Conservation (phyloP, 2,888 invertebrate species). For the Hipparchia sbordonii region DNA sequence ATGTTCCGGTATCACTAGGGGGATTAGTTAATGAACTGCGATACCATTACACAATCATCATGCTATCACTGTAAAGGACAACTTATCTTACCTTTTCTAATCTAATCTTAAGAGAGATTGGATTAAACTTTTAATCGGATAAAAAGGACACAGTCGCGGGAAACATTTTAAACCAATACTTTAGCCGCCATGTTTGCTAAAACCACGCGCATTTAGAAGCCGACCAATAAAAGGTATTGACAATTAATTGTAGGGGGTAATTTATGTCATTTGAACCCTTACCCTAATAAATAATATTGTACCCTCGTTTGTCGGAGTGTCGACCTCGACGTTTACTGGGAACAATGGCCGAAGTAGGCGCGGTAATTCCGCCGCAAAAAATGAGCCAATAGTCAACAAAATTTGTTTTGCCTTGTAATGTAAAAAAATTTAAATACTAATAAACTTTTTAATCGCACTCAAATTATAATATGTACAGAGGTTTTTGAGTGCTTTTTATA, state of each 20-base stretch:
- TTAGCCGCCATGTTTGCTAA: background rate
- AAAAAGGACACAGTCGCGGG: too few relatives aligned
- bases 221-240: conserved; percentile 26
- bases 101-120: too few relatives aligned
- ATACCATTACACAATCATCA: too few relatives aligned
- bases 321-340: conserved; percentile 22
- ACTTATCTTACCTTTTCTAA: too few relatives aligned
- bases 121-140: too few relatives aligned
- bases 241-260: conserved; percentile 24
- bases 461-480: background rate
- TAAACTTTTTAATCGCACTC: background rate
- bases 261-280: conserved; percentile 19
- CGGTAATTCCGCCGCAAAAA: conserved; percentile 17
- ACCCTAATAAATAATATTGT: conserved; percentile 28
- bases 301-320: conserved; percentile 26
- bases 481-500: background rate
- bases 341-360: conserved; percentile 5
- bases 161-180: background rate
- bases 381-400: conserved; percentile 4
- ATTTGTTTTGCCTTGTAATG: conserved; percentile 15
- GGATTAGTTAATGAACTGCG: too few relatives aligned
- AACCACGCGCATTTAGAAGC: conserved; percentile 9
- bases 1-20: too few relatives aligned
- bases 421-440: conserved; percentile 10
- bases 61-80: too few relatives aligned